phyloP scores from a whole-genome alignment of 1,140 invertebrate genomes.

The Berghia stephanieae region DNA sequence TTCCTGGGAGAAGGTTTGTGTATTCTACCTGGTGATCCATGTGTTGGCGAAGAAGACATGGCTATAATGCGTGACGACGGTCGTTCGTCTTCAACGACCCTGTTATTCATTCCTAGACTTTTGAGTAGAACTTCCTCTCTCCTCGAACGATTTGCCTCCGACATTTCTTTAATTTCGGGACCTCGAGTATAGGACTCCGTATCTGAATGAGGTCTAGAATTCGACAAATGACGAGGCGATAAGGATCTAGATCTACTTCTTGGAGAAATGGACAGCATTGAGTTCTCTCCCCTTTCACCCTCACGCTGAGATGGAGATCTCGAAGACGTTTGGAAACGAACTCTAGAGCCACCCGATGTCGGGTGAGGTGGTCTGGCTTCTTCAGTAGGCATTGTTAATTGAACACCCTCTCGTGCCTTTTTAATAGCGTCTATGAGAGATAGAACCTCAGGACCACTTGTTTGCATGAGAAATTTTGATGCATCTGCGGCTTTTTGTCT shows the following conservation, averaged over 20 bases:
- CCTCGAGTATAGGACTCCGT: no score
- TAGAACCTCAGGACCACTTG: conserved; percentile 36
- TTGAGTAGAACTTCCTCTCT: background rate
- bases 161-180: no score
- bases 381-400: no score
- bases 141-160: background rate
- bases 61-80: background rate
- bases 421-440: conserved; percentile 47
- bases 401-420: conserved; percentile 46
- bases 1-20: background rate
- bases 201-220: no score
- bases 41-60: background rate
- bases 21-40: background rate
- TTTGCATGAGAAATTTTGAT: conserved; percentile 9
- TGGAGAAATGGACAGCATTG: conserved; percentile 13
- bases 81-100: conserved; percentile 4
- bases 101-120: background rate
- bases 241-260: background rate
- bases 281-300: background rate
- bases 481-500: background rate
- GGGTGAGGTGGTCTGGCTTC: no score
- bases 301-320: no score
- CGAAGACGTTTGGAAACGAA: no score
- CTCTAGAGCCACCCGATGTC: no score
- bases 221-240: background rate